A percentile compares a stretch with the other conserved stretches of the same genome.
Evolutionary conservation across 2,113 vertebrate genomes (phyloP).

Genomic region (Coptodon rendalli): DNA sequence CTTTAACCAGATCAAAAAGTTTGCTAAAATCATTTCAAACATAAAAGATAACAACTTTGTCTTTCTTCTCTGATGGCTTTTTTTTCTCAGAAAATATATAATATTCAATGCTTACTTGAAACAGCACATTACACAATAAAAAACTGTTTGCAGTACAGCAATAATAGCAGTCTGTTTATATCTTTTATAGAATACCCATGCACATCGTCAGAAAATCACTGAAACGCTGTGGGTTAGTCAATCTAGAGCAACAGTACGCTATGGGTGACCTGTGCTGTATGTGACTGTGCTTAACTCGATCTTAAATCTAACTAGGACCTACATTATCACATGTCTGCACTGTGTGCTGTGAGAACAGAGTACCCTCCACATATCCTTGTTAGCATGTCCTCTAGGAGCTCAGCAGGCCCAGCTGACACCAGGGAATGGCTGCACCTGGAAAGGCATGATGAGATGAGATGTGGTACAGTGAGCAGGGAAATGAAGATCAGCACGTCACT

Average conservation of each 20-base stretch:
- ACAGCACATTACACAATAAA: neutral
- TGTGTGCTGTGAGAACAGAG: neutral
- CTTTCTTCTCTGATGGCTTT: neutral
- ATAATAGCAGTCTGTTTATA: neutral
- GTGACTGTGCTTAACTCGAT: neutral
- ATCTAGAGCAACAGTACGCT: neutral
- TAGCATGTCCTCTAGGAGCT: conserved; percentile 57
- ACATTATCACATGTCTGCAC: conserved; percentile 8
- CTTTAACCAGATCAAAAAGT: neutral
- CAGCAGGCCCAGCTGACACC: conserved; percentile 19
- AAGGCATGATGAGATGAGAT: conserved; percentile 63
- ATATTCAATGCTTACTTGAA: neutral
- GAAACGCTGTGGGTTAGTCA: neutral
- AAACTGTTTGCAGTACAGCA: neutral
- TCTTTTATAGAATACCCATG: neutral
- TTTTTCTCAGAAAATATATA: neutral
- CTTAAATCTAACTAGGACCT: neutral
- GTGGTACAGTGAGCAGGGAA: conserved; percentile 69
- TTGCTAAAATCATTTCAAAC: neutral
- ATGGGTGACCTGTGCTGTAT: neutral
- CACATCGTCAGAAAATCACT: neutral
- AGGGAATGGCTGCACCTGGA: conserved; percentile 50
- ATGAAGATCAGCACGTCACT: conserved; percentile 62
- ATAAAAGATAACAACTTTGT: neutral
- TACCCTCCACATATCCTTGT: conserved; percentile 58